Evolutionary conservation across 2,113 vertebrate genomes (phyloP), one percentile per base, ranked within the genome.

Genomic region (Eurypyga helias): DNA sequence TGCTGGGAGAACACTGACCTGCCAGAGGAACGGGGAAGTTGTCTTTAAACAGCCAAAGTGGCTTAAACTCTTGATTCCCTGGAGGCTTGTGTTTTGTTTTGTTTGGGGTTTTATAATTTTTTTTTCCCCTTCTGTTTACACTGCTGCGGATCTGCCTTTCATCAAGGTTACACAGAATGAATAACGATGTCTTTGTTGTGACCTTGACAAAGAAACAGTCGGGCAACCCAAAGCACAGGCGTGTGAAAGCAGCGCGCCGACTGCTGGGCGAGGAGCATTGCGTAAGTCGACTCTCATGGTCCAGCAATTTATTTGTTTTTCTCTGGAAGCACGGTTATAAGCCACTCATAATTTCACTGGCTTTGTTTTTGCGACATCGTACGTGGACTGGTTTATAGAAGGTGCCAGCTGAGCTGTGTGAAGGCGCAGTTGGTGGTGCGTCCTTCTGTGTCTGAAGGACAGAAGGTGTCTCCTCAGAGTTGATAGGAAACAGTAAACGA

Each of bases 151-250:
- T 54, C 89, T 85, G 38, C 87, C 80, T 94, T 83, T 90, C 60
- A 51, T 7, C 87, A 60, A 90, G 90, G 91, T 65, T 64, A 55
- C 21, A 7, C 24, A 6, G 83, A 45, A 60, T 84, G 94, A 95
- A 87, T 82, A 84, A 85, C 19, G 89, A 25, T 76, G 90, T 33
- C 83, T 95, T 94, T 71, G 41, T 60, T 20, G 61, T 55, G 89
- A 95, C 97, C 93, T 97, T 94, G 90, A 88, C 71, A 65, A 66
- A 49, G 86, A 17, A 88, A 52, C 43, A 25, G 15, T 54, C 33
- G 48, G 88, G 55, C 92, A 54, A 3, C 73, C 72, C 67, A 61
- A 52, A 86, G 83, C 85, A 52, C 83, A n/a, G 0, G 3, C 76
- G 8, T 31, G 72, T 38, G 93, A 84, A 54, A 29, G 73, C 85